Base-by-base conservation (phyloP, 1,140 invertebrate species). In the Aphis gossypii region DNA sequence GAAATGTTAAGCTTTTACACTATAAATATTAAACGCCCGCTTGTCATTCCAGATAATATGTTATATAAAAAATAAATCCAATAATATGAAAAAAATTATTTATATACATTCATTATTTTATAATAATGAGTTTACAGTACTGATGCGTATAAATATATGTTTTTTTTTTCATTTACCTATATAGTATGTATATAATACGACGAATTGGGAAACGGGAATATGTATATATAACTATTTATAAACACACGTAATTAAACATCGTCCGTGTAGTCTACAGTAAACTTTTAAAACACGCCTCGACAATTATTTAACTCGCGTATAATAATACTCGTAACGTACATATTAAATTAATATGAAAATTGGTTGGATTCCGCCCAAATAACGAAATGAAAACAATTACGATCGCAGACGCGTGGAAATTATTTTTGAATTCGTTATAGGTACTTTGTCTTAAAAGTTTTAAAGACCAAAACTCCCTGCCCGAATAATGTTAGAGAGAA, bases 281-380 rank as follows among this genome's bases (percentile, higher is more conserved):
- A 76, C 60, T 76, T 60, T 76, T 18, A 35, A 82, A 83, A 83
- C 83, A 86, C 38, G 83, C 38, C 44, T 86, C 30, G 84, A 86
- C 84, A n/a, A 84, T 84, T 44, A 83, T 83, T 83, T n/a, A 30
- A 86, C 38, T 44, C 30, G 41, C 41, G 23, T 46, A 35, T 88
- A 54, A 87, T 48, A 18, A 87, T n/a, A 89, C 87, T n/a, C 41
- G 14, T 7, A 89, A 35, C 87, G 48, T 21, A 20, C 1, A 83
- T n/a, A 41, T 88, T 88, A 54, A 89, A 38, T 56, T 89, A 89
- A 56, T 89, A 87, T 2, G 21, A 56, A 89, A 89, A 89, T 89
- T 38, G 88, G 88, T 56, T 89, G 88, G 88, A 54, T 25, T n/a
- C 88, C 21, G 21, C 54, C 88, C 88, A 89, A 48, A 7, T n/a